Evolutionary conservation across 1,140 invertebrate species (phyloP).

Genomic region (Drosophila virilis): DNA sequence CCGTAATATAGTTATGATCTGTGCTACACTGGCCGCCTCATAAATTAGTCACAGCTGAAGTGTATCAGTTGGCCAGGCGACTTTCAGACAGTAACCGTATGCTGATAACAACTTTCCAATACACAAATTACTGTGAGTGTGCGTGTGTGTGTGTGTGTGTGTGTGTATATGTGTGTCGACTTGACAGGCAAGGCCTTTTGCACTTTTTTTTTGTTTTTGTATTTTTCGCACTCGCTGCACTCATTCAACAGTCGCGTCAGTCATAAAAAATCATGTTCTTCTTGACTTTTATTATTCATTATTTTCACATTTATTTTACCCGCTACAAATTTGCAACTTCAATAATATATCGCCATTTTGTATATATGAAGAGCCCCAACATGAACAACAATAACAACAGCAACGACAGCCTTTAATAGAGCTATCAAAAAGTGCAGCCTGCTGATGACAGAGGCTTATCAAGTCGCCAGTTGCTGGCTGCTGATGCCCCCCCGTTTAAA

Average conservation of each 20-base stretch:
- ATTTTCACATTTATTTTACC: conserved; percentile 76
- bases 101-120: conserved; percentile 37
- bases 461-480: conserved; percentile 41
- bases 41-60: conserved; percentile 72
- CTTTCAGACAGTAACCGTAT: conserved; percentile 34
- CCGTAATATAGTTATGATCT: conserved; percentile 75
- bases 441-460: conserved; percentile 79
- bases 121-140: background rate
- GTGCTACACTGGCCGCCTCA: conserved; percentile 61
- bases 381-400: conserved; percentile 3
- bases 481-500: conserved; percentile 64
- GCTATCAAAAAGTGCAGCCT: conserved; percentile 68
- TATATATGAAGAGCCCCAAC: background rate
- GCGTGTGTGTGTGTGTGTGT: background rate
- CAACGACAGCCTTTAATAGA: conserved; percentile 61
- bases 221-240: conserved; percentile 11
- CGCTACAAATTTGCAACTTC: conserved; percentile 52
- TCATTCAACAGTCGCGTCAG: conserved; percentile 50
- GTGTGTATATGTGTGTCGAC: background rate
- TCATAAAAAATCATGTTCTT: conserved; percentile 75
- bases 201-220: conserved; percentile 17
- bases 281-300: conserved; percentile 82
- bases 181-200: conserved; percentile 24
- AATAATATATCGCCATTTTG: conserved; percentile 34
- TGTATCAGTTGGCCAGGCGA: conserved; percentile 17